Evolutionary conservation across 2,888 invertebrate species (phyloP).

Genomic region (Drosophila affinis): DNA sequence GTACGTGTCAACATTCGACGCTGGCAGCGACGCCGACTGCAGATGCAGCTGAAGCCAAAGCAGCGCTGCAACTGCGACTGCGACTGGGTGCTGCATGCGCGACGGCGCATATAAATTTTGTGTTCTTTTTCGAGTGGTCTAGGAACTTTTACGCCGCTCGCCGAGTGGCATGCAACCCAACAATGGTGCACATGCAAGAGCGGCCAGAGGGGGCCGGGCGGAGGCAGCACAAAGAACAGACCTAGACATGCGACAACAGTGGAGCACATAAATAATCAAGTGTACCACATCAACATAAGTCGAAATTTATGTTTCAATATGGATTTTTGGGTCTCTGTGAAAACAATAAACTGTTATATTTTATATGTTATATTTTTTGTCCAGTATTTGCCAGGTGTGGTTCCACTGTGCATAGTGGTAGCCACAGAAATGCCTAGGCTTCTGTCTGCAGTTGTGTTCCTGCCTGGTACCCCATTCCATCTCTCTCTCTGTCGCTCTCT

Average conservation of each 20-base stretch:
- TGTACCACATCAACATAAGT: too few species aligned
- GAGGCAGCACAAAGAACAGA: constrained; percentile 3
- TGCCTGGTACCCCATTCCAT: not conserved
- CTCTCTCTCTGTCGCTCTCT: constrained; percentile 9
- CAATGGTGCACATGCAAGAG: constrained; percentile 1
- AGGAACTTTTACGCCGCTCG: constrained; percentile 75
- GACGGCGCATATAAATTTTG: constrained; percentile 79
- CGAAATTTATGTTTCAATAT: not conserved
- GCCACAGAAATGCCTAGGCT: constrained; percentile 58
- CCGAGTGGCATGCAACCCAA: constrained; percentile 73
- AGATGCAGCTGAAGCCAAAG: not conserved
- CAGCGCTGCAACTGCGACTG: too few species aligned
- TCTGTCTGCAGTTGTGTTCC: constrained; percentile 9
- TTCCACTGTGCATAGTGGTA: constrained; percentile 26
- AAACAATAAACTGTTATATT: not conserved
- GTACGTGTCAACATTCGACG: constrained; percentile 78
- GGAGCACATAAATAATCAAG: constrained; percentile 41
- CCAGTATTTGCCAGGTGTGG: not conserved
- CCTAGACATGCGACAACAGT: constrained; percentile 56
- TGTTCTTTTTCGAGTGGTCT: constrained; percentile 74
- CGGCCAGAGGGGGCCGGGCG: not conserved
- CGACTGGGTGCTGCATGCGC: constrained; percentile 61
- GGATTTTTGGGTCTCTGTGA: not conserved
- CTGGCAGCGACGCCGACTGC: constrained; percentile 32
- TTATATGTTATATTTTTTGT: not conserved